Conservation (phyloP, 2,797 vertebrate species). For the Pseudochirops cupreus region DNA sequence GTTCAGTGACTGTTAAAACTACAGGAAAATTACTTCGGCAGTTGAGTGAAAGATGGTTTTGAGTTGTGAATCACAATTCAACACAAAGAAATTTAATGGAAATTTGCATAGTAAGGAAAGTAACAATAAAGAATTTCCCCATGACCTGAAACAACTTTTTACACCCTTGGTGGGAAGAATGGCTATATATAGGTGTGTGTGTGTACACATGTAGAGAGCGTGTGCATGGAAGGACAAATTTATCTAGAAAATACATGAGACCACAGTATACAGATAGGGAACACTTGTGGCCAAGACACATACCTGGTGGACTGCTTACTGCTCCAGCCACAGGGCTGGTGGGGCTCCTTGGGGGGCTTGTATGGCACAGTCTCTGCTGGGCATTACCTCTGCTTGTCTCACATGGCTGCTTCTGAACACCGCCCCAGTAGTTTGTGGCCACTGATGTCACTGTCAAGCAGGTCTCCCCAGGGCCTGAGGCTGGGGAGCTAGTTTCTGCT, state of each 20-base stretch:
- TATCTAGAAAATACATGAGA: not conserved
- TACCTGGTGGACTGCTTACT: not conserved
- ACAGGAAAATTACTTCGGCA: not conserved
- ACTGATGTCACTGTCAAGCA: not conserved
- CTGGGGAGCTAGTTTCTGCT: not conserved
- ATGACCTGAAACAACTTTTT: not conserved
- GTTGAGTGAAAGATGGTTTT: not conserved
- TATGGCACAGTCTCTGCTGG: not conserved
- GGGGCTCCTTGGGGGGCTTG: not conserved
- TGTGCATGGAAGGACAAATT: not conserved
- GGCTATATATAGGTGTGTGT: not conserved
- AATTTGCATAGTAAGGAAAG: not conserved
- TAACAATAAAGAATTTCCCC: not conserved
- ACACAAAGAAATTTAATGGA: not conserved
- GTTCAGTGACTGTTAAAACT: not conserved
- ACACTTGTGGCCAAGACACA: not conserved
- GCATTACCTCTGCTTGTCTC: too few species aligned
- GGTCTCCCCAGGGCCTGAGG: not conserved
- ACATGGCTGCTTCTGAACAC: not conserved
- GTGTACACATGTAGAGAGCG: not conserved
- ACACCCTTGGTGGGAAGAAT: not conserved
- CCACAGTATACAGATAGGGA: not conserved
- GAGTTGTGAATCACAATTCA: not conserved
- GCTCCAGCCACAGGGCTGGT: not conserved
- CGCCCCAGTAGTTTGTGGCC: not conserved